These are phyloP conservation scores for Colaptes auratus DNA, from an alignment of 2,113 vertebrate genomes.

Conservation along the genomic window DNA sequence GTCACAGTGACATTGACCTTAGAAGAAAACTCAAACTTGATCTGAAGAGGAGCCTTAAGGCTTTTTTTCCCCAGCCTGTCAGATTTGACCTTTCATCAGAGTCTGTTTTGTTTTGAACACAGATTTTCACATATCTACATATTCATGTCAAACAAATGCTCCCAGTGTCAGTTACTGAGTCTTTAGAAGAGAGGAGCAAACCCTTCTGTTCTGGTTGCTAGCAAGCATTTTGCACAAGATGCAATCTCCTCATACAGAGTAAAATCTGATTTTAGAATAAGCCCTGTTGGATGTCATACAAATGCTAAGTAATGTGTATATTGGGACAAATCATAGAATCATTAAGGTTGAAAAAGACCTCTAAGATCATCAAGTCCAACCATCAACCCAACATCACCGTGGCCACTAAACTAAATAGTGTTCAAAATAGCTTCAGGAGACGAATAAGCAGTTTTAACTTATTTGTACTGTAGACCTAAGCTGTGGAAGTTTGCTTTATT, in stretches of 20 bases:
- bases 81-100: conserved; percentile 36
- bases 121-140: not conserved
- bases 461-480: not conserved
- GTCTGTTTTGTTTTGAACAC: not conserved
- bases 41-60: conserved; percentile 23
- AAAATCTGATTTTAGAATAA: conserved; percentile 13
- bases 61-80: not conserved
- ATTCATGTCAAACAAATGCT: not conserved
- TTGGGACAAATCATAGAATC: not conserved
- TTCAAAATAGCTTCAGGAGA: conserved; percentile 33
- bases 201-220: not conserved
- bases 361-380: no score
- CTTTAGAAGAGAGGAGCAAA: not conserved
- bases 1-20: conserved; percentile 28
- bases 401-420: not conserved
- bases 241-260: not conserved
- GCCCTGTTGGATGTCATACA: not conserved
- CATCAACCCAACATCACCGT: no score
- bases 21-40: conserved; percentile 22
- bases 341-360: no score
- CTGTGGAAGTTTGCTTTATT: not conserved
- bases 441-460: conserved; percentile 2
- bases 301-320: not conserved
- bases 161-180: not conserved
- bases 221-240: not conserved